Evolutionary conservation across 2,113 vertebrate genomes (phyloP).

Genomic region (Clarias gariepinus): DNA sequence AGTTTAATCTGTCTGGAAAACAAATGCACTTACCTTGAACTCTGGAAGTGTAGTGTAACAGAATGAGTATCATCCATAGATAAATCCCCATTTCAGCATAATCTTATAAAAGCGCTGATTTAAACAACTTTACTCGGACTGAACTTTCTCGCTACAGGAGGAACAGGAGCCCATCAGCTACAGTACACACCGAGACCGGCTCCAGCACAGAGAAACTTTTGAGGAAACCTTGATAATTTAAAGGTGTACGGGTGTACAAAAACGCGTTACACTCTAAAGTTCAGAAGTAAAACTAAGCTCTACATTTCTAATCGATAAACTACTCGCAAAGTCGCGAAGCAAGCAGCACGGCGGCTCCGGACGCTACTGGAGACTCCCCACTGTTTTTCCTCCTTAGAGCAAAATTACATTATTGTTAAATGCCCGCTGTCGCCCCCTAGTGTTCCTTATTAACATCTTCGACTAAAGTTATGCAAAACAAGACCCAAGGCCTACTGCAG

Average conservation of each 20-base stretch:
- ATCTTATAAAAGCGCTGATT: not conserved
- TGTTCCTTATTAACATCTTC: not conserved
- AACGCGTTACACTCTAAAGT: not conserved
- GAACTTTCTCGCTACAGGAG: not conserved
- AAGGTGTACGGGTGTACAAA: not conserved
- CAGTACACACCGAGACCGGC: not conserved
- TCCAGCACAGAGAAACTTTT: not conserved
- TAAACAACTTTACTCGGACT: not conserved
- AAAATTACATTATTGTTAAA: not conserved
- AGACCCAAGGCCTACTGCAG: not conserved
- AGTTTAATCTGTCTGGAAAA: not conserved
- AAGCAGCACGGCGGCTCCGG: not conserved
- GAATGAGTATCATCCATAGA: constrained; percentile 52
- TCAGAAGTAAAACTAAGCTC: not conserved
- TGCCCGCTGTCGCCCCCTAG: not conserved
- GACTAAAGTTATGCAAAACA: not conserved
- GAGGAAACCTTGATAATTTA: not conserved
- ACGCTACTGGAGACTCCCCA: not conserved
- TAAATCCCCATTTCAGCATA: constrained; percentile 61
- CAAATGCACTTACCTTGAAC: constrained; percentile 41
- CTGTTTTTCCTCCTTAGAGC: not conserved
- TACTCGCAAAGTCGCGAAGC: not conserved
- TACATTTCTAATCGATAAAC: not conserved
- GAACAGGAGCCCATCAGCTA: not conserved
- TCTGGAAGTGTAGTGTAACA: constrained; percentile 16